Conservation (phyloP, 2,113 vertebrate species). For the Felis catus region DNA sequence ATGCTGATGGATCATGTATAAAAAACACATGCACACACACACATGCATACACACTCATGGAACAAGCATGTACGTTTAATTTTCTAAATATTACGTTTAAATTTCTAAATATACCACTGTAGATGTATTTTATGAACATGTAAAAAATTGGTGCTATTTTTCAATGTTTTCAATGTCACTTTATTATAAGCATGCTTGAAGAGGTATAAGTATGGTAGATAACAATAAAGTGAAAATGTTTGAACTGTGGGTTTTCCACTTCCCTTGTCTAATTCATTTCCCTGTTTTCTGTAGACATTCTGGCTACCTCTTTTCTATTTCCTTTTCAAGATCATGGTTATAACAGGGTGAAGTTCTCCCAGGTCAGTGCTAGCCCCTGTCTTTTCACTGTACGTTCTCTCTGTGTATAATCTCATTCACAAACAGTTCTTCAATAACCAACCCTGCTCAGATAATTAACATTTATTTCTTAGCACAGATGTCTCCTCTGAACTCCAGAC, state of each 20-base stretch:
- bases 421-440: neutral
- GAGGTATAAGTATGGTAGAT: neutral
- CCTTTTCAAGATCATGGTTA: neutral
- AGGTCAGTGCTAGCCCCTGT: neutral
- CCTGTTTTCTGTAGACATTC: neutral
- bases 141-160: neutral
- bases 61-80: neutral
- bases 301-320: neutral
- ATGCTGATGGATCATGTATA: neutral
- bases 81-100: neutral
- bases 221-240: neutral
- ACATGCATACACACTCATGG: neutral
- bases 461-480: conserved; percentile 26
- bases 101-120: neutral
- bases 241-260: neutral
- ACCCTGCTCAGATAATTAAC: neutral
- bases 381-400: neutral
- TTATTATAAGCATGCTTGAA: neutral
- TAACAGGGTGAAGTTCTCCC: neutral
- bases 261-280: neutral
- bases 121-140: neutral
- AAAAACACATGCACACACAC: neutral
- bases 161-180: neutral
- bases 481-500: conserved; percentile 38
- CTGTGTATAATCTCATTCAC: neutral